These are phyloP conservation scores for Crypturellus tataupa DNA, from an alignment of 2,797 vertebrate species.

Conservation along the genomic window DNA sequence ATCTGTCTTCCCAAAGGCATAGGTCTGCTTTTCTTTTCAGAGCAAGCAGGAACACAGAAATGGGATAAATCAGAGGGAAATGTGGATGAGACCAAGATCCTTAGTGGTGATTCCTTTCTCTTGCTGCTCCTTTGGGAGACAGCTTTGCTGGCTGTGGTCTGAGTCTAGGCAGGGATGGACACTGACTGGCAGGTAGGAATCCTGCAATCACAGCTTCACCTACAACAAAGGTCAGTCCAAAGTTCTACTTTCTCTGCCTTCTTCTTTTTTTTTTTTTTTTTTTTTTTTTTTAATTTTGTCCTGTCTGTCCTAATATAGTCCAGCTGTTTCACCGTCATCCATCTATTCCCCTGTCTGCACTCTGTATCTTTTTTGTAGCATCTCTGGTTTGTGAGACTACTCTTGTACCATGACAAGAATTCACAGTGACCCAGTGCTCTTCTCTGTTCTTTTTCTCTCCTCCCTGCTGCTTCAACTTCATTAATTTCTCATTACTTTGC, in stretches of 20 bases:
- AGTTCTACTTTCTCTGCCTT: not conserved
- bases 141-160: not conserved
- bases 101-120: not conserved
- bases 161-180: not conserved
- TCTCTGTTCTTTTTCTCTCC: not conserved
- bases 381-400: not conserved
- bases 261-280: too few species aligned
- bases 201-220: not conserved
- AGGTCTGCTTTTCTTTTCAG: not conserved
- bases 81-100: not conserved
- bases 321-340: not conserved
- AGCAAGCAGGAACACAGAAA: not conserved
- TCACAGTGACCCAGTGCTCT: not conserved
- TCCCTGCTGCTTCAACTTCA: not conserved
- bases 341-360: not conserved
- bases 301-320: not conserved
- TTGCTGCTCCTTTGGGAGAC: not conserved
- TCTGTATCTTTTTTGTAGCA: not conserved
- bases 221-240: not conserved
- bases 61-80: not conserved
- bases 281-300: too few species aligned
- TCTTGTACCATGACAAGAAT: not conserved
- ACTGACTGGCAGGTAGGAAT: not conserved
- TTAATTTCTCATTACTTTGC: constrained; percentile 67
- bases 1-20: not conserved